Percentiles rank a stretch among this genome's conserved stretches.
These are phyloP conservation scores for Hirudo medicinalis DNA, from an alignment of 1,140 invertebrate species.

Conservation along the genomic window DNA sequence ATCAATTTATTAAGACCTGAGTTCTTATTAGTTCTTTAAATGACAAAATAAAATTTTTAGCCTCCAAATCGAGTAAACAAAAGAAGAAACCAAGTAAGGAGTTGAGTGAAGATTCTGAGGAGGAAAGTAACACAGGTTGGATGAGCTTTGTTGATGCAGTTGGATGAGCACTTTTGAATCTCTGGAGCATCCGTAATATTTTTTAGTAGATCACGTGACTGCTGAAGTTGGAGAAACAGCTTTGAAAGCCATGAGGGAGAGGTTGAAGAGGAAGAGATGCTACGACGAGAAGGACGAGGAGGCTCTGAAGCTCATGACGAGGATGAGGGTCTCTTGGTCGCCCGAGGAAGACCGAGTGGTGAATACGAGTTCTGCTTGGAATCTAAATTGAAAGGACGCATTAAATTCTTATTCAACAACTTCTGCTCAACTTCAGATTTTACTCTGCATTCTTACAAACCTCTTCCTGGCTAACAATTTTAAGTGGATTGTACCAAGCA, in stretches of 20 bases:
- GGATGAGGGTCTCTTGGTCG: conserved; percentile 43
- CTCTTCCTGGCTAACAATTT: conserved; percentile 50
- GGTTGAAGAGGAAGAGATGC: conserved; percentile 18
- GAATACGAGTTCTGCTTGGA: conserved; percentile 2
- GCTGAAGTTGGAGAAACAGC: conserved; percentile 13
- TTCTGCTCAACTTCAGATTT: conserved; percentile 37
- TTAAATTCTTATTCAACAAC: conserved; percentile 43
- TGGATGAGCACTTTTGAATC: too few relatives aligned
- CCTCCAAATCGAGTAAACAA: too few relatives aligned
- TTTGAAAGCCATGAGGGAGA: conserved; percentile 14
- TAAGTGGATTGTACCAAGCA: conserved; percentile 43
- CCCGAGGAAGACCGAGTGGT: conserved; percentile 33
- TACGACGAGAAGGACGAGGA: conserved; percentile 46
- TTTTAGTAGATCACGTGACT: conserved; percentile 8
- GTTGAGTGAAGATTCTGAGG: not conserved
- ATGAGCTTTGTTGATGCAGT: too few relatives aligned
- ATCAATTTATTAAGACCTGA: too few relatives aligned
- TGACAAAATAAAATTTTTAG: too few relatives aligned
- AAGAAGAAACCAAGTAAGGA: too few relatives aligned
- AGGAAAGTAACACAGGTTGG: not conserved
- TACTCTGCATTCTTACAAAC: conserved; percentile 55
- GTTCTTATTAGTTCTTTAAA: too few relatives aligned
- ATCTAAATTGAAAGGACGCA: conserved; percentile 50
- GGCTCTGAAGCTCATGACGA: conserved; percentile 53
- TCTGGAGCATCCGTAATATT: not conserved